A percentile compares a stretch with the other conserved stretches of the same genome.
Conservation (phyloP, 23 tunicate genomes). For the Oikopleura vanhoeffeni region DNA sequence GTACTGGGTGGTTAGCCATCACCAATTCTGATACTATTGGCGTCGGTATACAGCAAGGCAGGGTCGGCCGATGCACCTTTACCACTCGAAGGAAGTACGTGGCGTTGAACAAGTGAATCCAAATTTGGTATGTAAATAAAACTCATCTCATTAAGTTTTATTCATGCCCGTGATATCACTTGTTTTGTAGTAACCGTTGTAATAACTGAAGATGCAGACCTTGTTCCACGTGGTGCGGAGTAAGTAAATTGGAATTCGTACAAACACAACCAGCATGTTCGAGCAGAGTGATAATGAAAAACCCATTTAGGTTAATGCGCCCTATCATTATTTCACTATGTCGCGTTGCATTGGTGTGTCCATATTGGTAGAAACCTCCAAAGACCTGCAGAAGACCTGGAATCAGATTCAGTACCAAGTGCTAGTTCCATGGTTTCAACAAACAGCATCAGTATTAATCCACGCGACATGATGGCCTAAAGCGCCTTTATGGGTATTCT, state of each 20-base stretch:
- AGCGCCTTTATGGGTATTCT: too few species aligned
- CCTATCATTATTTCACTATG: background rate
- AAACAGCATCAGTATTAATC: too few species aligned
- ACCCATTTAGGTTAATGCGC: background rate
- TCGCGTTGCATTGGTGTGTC: background rate
- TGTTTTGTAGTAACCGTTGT: background rate
- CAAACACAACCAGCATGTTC: background rate
- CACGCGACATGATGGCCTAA: too few species aligned
- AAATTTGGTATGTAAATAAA: background rate
- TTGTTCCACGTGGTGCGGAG: too few species aligned
- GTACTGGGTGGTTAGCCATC: background rate
- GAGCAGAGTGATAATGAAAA: background rate
- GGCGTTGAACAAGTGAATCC: background rate
- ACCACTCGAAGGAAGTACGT: background rate
- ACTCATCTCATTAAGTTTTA: background rate
- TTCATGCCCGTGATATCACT: background rate
- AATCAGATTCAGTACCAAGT: too few species aligned
- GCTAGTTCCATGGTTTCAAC: too few species aligned
- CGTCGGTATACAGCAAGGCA: background rate
- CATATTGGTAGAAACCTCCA: background rate
- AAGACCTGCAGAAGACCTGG: too few species aligned
- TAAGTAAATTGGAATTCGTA: too few species aligned
- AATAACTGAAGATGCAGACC: too few species aligned
- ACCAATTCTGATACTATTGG: background rate
- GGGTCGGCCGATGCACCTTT: background rate